Percentiles rank a stretch among this genome's conserved stretches.
phyloP scores from a whole-genome alignment of 1,140 invertebrate species.

The Andricus grossulariae region DNA sequence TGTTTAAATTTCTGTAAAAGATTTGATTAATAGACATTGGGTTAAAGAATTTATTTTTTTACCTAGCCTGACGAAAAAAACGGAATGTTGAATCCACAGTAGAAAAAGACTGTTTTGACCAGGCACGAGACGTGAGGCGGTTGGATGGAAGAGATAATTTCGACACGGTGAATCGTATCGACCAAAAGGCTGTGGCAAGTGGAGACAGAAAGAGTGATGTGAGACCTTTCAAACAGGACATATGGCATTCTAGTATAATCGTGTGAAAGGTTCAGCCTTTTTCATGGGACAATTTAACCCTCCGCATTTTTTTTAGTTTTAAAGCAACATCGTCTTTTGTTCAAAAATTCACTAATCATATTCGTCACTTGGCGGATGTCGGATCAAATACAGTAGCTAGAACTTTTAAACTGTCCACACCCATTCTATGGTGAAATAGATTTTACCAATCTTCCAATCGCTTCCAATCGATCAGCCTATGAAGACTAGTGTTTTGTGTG shows the following conservation, averaged over 20 bases:
- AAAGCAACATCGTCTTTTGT: background rate
- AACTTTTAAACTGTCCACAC: background rate
- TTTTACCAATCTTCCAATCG: slow-evolving; percentile 14
- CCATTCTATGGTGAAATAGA: background rate
- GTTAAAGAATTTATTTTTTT: no score
- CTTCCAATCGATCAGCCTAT: slow-evolving; percentile 1
- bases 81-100: background rate
- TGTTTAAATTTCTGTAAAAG: no score
- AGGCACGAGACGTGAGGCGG: background rate
- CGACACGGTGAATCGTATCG: background rate
- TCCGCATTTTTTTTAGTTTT: background rate
- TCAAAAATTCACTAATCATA: background rate
- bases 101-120: slow-evolving; percentile 5
- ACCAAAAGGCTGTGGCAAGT: background rate
- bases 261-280: slow-evolving; percentile 11
- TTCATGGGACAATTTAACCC: slow-evolving; percentile 8
- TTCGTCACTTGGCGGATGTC: background rate
- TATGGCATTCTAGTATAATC: slow-evolving; percentile 9
- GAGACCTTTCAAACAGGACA: slow-evolving; percentile 25
- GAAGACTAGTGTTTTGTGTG: slow-evolving; percentile 9
- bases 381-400: background rate
- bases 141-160: slow-evolving; percentile 12
- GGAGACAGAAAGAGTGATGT: slow-evolving; percentile 13
- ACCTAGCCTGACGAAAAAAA: no score
- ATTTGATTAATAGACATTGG: no score